These are phyloP conservation scores for Denticeps clupeoides DNA, from an alignment of 2,797 vertebrate species.

Conservation along the genomic window DNA sequence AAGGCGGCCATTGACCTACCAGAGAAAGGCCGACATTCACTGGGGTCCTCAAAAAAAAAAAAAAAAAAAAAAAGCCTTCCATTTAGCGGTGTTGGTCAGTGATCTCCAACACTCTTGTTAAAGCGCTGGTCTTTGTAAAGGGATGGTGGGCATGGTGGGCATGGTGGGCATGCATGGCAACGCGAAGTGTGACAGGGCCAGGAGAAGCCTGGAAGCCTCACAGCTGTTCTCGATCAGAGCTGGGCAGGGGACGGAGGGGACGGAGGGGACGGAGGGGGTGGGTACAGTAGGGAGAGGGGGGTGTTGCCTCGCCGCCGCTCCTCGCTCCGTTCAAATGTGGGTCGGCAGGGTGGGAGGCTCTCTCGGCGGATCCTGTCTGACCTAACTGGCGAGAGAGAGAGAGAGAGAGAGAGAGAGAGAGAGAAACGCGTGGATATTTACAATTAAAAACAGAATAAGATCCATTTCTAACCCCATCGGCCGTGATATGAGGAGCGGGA, in stretches of 20 bases:
- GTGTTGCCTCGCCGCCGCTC: constrained; percentile 51
- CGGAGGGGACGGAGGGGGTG: constrained; percentile 20
- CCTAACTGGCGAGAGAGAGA: not conserved
- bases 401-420: not conserved
- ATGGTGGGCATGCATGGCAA: too few relatives aligned
- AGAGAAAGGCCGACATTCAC: constrained; percentile 51
- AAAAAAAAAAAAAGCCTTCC: not conserved
- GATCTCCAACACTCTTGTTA: too few relatives aligned
- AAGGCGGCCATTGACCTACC: constrained; percentile 34
- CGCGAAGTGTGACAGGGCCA: constrained; percentile 26
- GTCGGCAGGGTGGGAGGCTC: constrained; percentile 26
- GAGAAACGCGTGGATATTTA: constrained; percentile 20
- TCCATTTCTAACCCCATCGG: too few relatives aligned
- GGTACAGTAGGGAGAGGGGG: constrained; percentile 56
- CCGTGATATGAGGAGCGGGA: constrained; percentile 41
- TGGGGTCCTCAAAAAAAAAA: too few relatives aligned
- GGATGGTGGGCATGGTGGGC: too few relatives aligned
- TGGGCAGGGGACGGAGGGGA: too few relatives aligned
- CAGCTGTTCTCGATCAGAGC: constrained; percentile 59
- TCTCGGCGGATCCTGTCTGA: constrained; percentile 41
- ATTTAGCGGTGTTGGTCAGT: too few relatives aligned
- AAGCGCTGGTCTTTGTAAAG: not conserved
- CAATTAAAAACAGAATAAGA: too few relatives aligned
- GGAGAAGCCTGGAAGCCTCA: constrained; percentile 32
- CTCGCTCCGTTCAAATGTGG: constrained; percentile 30